Base-by-base conservation (phyloP, 2,113 vertebrate genomes). In the Dascyllus trimaculatus region DNA sequence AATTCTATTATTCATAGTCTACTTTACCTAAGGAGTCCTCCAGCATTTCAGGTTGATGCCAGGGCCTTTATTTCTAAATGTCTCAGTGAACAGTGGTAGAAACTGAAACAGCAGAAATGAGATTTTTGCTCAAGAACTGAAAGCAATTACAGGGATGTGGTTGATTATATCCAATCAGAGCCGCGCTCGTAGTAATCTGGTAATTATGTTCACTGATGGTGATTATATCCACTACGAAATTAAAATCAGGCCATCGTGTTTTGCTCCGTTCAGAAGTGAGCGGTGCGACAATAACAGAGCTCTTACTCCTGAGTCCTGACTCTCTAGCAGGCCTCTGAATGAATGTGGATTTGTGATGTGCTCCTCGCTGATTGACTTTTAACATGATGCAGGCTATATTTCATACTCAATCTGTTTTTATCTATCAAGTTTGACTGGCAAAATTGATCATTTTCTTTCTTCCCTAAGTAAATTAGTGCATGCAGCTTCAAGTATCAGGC, bases 151-250 rank as follows among this genome's bases (percentile, higher is more conserved):
- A 60, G 25, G 45, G 32, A 77, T 69, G 14, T 17, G 4, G 46
- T 51, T 87, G 80, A 88, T 85, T 88, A 18, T 65, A 64, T 59
- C 76, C 66, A 88, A 80, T 90, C 83, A 85, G 18, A 71, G 56
- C 26, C 17, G 2, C 49, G 62, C 71, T 61, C 56, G 65, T 26
- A 53, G 54, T 75, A 67, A 65, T 77, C 43, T 22, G 13, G 5
- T 73, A 67, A 86, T 90, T 81, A 82, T 78, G 46, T 72, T 85
- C 49, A 53, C 46, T 82, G 65, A 11, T 70, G 48, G 59, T 67
- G 61, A 80, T 85, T 84, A 32, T 57, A 60, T 63, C 46, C 40
- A 25, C 59, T 59, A 56, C 21, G 14, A 73, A 74, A 76, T 59
- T 71, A n/a, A 75, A 87, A 80, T 75, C 54, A 78, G 51, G 40